phyloP scores from a whole-genome alignment of 2,888 invertebrate genomes.

The Plebejus melissa region DNA sequence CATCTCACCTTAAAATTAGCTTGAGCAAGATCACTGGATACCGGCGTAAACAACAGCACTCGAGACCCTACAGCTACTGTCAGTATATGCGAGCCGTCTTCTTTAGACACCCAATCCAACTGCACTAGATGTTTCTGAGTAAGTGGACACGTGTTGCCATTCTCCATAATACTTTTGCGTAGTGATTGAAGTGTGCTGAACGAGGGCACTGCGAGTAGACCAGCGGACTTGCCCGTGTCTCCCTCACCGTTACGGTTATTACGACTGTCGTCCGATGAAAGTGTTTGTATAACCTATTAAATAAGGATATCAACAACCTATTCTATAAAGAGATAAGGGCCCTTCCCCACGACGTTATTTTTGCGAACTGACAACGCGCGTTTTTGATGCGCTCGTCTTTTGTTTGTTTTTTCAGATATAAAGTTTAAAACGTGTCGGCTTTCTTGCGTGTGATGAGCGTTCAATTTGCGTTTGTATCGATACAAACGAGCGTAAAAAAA shows the following conservation, averaged over 20 bases:
- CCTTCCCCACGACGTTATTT: too few relatives aligned
- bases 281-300: constrained; percentile 83
- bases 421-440: too few relatives aligned
- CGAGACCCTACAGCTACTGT: constrained; percentile 97
- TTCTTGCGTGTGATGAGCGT: too few relatives aligned
- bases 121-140: constrained; percentile 96
- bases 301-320: too few relatives aligned
- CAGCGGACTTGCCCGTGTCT: constrained; percentile 75
- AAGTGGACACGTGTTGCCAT: constrained; percentile 93
- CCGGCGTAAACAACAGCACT: constrained; percentile 94
- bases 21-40: constrained; percentile 96
- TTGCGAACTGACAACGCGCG: too few relatives aligned
- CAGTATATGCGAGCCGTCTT: constrained; percentile 98
- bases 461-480: too few relatives aligned
- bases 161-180: constrained; percentile 92
- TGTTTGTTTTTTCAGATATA: too few relatives aligned
- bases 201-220: constrained; percentile 91
- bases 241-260: constrained; percentile 78
- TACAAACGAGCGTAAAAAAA: too few relatives aligned
- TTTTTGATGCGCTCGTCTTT: too few relatives aligned
- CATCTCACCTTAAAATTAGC: constrained; percentile 87
- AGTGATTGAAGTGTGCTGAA: constrained; percentile 93
- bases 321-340: too few relatives aligned
- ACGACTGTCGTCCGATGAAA: constrained; percentile 87
- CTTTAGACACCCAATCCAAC: constrained; percentile 99